Base-by-base conservation (phyloP, 2,113 vertebrate species). In the Poeciliopsis turrubarensis region DNA sequence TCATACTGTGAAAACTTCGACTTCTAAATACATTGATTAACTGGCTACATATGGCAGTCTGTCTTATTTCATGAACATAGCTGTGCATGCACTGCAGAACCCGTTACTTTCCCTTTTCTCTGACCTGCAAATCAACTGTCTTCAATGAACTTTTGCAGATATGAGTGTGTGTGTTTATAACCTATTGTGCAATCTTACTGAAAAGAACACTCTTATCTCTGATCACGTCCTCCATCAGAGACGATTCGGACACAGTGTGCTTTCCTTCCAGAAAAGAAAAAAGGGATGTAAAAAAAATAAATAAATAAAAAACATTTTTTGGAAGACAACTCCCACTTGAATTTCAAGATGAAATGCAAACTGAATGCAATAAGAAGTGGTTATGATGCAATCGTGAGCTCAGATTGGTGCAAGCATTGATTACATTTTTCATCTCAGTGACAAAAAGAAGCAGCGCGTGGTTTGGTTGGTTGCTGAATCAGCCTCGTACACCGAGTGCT, bases 131-230 rank as follows among this genome's bases (percentile, higher is more conserved):
- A 54, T 34, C 70, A 70, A 32, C 44, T 15, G 17, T 73, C 79
- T 72, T 75, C 61, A 70, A 75, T 66, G 69, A 15, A 13, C 30
- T 15, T 11, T 54, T 27, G 79, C 68, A 39, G 79, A 60, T 37
- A 30, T 60, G 39, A 4, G 39, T 60, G 32, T 62, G 19, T 73
- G n/a, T 27, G 31, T 3, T 37, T 29, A 26, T 5, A 51, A 47
- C n/a, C 63, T 86, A 80, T 82, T 78, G 29, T 57, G 29, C 39
- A 67, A 78, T 73, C 74, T 75, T 71, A 63, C 47, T 78, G 79
- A 89, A 80, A 85, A 78, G 57, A 68, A 34, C 70, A 60, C 25
- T 68, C 72, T 83, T 78, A 90, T 87, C 88, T 83, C 62, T 34
- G 44, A 84, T 82, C 77, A 60, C 37, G 80, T 70, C 66, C 47